These are phyloP conservation scores for Hemitrygon akajei DNA, from an alignment of 2,797 vertebrate genomes.

Conservation along the genomic window DNA sequence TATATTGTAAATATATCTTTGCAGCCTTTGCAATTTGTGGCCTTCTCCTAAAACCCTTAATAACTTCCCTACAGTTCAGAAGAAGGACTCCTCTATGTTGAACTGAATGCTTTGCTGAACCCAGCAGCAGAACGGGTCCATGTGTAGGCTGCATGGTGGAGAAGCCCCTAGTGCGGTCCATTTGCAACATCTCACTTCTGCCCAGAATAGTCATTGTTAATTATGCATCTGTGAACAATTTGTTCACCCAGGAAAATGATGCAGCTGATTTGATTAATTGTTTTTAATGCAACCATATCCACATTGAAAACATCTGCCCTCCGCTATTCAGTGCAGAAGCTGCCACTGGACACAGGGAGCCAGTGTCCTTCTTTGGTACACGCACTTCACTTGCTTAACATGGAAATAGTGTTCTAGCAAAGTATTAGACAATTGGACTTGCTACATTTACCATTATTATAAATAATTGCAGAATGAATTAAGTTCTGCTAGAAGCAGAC, in stretches of 20 bases:
- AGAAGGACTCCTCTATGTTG: not conserved
- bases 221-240: not conserved
- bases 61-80: not conserved
- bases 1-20: no score
- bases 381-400: not conserved
- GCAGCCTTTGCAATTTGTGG: no score
- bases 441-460: not conserved
- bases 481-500: not conserved
- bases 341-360: not conserved
- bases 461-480: not conserved
- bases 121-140: not conserved
- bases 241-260: not conserved
- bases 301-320: not conserved
- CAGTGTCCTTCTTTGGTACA: not conserved
- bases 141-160: not conserved
- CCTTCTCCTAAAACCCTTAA: not conserved
- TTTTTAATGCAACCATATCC: not conserved
- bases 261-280: not conserved
- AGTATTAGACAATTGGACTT: not conserved
- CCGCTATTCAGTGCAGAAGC: not conserved
- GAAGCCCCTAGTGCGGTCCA: not conserved
- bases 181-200: not conserved
- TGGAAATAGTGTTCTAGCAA: not conserved
- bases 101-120: not conserved
- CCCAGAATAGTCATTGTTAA: not conserved